Evolutionary conservation across 2,113 vertebrate species (phyloP), one percentile per base, ranked within the genome.

Genomic region (Coregonus clupeaformis): DNA sequence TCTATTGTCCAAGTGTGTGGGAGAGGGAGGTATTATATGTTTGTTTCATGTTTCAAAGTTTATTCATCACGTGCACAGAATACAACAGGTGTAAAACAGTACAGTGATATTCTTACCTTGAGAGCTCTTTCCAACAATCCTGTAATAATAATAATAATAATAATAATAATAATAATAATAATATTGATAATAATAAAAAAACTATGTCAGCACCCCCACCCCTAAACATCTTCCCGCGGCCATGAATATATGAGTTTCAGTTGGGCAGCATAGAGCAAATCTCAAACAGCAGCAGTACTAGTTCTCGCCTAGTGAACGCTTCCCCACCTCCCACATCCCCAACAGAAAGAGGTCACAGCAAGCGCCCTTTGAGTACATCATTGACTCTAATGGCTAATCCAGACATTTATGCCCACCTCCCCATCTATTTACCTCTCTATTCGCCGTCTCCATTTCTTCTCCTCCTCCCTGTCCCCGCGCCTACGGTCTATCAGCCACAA

Each of bases 241-340:
- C 32, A 36, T 36, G 32, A 36, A 36, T 6, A 7, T 1, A 36
- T 36, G 32, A 36, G 32, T 36, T 36, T 42, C 36, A 42, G 36
- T 12, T 42, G 36, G 9, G 36, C 1, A 42, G 36, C 36, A 42
- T 9, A 42, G 36, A 42, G 36, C 36, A 11, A 42, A 52, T 16
- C 13, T 52, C 49, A 14, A 5, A 14, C 49, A 52, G 36, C 16
- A 52, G 4, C 49, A 18, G 49, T 5, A 52, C 14, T 52, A 18
- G 36, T 9, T 74, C 29, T 52, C n/a, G 69, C 45, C 32, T 79
- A 76, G 81, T 29, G 55, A 77, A 82, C 80, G 60, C 30, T 59
- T 76, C 62, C 52, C 52, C 47, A 57, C 79, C 74, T 73, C 69
- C 78, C 24, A 72, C 42, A 0, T 80, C 79, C 64, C 68, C 63